Conservation (phyloP, 1,140 invertebrate genomes). For the Wasmannia auropunctata region DNA sequence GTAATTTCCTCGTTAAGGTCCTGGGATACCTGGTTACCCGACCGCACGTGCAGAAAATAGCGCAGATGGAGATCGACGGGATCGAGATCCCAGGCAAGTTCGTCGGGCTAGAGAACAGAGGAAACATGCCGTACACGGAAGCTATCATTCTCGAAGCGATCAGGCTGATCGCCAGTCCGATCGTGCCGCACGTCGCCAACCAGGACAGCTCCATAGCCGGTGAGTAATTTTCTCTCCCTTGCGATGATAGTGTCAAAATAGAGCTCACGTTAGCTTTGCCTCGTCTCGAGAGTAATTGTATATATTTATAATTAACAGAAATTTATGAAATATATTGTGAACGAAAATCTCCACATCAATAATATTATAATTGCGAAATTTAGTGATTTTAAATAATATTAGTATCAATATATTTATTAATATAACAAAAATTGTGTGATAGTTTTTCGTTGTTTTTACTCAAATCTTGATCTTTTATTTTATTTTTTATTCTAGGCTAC, state of each 20-base stretch:
- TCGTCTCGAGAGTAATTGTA: not conserved
- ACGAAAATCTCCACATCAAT: not conserved
- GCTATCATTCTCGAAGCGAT: slow-evolving; percentile 93
- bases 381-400: not conserved
- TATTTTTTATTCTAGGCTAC: slow-evolving; percentile 87
- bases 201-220: slow-evolving; percentile 90
- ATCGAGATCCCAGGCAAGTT: slow-evolving; percentile 82
- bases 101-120: slow-evolving; percentile 89
- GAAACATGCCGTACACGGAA: slow-evolving; percentile 92
- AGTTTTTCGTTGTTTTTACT: not conserved
- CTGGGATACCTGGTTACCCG: slow-evolving; percentile 89
- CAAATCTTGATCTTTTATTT: not conserved
- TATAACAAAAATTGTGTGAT: not conserved
- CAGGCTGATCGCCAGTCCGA: slow-evolving; percentile 93
- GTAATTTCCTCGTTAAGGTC: slow-evolving; percentile 92
- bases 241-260: slow-evolving; percentile 86
- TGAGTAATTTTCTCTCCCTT: slow-evolving; percentile 62
- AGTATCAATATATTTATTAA: not conserved
- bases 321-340: not conserved
- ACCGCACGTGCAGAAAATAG: slow-evolving; percentile 87
- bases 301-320: not conserved
- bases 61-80: slow-evolving; percentile 90
- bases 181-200: slow-evolving; percentile 95
- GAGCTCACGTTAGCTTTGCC: slow-evolving; percentile 83
- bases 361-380: not conserved